A percentile compares a stretch with the other conserved stretches of the same genome.
Conservation (phyloP, 2,888 invertebrate species). For the Odontothrips loti region DNA sequence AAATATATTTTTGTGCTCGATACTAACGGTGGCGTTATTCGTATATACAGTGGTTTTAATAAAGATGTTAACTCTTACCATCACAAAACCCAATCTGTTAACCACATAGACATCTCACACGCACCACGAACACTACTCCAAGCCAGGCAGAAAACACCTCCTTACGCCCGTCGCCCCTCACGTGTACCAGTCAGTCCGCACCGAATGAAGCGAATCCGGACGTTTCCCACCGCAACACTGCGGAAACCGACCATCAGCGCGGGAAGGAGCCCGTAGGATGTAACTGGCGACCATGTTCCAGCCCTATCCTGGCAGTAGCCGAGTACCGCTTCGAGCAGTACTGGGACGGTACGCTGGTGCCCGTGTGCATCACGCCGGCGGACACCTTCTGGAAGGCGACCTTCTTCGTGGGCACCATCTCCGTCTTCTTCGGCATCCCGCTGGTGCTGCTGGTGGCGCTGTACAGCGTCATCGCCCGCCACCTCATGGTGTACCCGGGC, state of each 20-base stretch:
- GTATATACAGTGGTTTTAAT: too few relatives aligned
- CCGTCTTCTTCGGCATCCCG: constrained; percentile 80
- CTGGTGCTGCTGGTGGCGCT: constrained; percentile 73
- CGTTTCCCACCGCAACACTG: too few relatives aligned
- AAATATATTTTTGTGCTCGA: constrained; percentile 16
- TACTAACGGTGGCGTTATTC: not conserved
- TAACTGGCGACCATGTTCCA: constrained; percentile 46
- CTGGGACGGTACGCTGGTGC: constrained; percentile 65
- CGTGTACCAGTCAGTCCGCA: too few relatives aligned
- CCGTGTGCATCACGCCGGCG: constrained; percentile 77
- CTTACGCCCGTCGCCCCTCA: too few relatives aligned
- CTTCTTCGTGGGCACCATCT: constrained; percentile 75
- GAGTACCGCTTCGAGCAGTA: constrained; percentile 68
- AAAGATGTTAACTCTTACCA: too few relatives aligned
- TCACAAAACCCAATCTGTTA: too few relatives aligned
- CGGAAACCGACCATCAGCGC: too few relatives aligned
- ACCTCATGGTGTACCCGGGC: constrained; percentile 74
- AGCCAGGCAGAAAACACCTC: too few relatives aligned
- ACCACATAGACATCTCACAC: too few relatives aligned
- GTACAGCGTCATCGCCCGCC: constrained; percentile 80
- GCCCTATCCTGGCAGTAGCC: constrained; percentile 80
- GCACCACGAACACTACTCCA: too few relatives aligned
- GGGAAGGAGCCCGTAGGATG: too few relatives aligned
- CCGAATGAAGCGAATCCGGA: too few relatives aligned
- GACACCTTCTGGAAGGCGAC: constrained; percentile 71